A percentile compares a stretch with the other conserved stretches of the same genome.
phyloP scores from a whole-genome alignment of 2,113 vertebrate species.

The Zapornia atra region DNA sequence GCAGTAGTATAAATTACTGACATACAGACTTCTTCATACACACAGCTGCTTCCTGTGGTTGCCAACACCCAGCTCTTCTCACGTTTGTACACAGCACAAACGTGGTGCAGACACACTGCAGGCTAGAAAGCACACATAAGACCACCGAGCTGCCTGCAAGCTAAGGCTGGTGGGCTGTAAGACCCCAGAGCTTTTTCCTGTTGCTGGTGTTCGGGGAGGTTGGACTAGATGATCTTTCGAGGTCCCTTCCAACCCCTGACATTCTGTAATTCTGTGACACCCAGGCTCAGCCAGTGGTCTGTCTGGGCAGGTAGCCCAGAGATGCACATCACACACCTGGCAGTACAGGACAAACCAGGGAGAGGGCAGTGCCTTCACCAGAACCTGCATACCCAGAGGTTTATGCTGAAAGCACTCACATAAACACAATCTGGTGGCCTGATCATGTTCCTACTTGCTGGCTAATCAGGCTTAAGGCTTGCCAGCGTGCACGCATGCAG shows the following conservation, averaged over 20 bases:
- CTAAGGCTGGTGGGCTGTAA: neutral
- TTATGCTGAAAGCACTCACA: neutral
- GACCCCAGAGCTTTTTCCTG: neutral
- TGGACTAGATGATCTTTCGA: no score
- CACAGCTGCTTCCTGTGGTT: neutral
- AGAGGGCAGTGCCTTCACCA: neutral
- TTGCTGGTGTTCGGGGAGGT: no score
- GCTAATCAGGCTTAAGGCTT: neutral
- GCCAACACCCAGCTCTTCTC: neutral
- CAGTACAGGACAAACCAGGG: neutral
- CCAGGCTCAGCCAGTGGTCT: neutral
- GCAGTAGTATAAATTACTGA: neutral
- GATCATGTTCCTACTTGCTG: neutral
- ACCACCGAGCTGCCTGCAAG: neutral
- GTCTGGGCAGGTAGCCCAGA: neutral
- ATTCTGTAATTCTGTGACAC: no score
- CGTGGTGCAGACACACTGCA: neutral
- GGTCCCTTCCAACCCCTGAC: no score
- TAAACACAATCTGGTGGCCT: neutral
- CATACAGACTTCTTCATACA: neutral
- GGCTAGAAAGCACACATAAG: neutral
- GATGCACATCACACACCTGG: neutral
- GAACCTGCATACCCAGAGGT: neutral
- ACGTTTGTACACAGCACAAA: no score
- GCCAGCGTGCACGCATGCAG: fast-evolving